Percentiles rank a stretch among this genome's conserved stretches.
These are phyloP conservation scores for Drosophila sturtevanti DNA, from an alignment of 1,140 invertebrate species.

Conservation along the genomic window DNA sequence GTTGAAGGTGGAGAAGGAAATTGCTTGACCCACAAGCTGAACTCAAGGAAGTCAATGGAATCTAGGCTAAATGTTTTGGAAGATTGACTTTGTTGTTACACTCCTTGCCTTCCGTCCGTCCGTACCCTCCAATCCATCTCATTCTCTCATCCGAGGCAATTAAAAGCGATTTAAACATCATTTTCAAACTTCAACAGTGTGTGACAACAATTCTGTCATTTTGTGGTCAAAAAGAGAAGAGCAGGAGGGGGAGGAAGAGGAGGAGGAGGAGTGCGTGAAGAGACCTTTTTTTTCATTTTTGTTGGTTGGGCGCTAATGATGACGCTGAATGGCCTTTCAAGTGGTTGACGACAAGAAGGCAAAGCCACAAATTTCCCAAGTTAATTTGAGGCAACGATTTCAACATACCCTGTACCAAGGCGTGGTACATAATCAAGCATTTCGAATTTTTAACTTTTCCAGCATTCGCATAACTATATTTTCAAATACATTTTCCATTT, in stretches of 20 bases:
- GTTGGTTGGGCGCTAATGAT: conserved; percentile 61
- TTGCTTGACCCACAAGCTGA: conserved; percentile 76
- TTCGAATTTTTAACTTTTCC: no score
- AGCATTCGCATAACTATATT: no score
- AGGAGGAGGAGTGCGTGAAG: not conserved
- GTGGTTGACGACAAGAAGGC: conserved; percentile 19
- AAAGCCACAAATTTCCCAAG: not conserved
- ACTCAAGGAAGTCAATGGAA: conserved; percentile 50
- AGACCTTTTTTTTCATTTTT: conserved; percentile 21
- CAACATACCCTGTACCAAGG: not conserved
- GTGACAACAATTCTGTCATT: conserved; percentile 14
- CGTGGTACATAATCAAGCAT: no score
- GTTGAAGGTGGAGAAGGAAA: conserved; percentile 56
- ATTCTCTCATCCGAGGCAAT: not conserved
- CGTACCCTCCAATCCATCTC: conserved; percentile 12
- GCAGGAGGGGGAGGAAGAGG: no score
- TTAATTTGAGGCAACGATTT: not conserved
- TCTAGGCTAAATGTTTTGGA: conserved; percentile 61
- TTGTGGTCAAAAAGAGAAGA: not conserved
- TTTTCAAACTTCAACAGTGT: conserved; percentile 3
- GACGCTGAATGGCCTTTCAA: conserved; percentile 58
- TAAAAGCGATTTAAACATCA: conserved; percentile 11
- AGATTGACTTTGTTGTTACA: conserved; percentile 44
- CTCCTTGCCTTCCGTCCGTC: not conserved
- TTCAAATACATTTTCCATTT: no score